Evolutionary conservation across 2,113 vertebrate genomes (phyloP), one percentile per base, ranked within the genome.

Genomic region (Lota lota): DNA sequence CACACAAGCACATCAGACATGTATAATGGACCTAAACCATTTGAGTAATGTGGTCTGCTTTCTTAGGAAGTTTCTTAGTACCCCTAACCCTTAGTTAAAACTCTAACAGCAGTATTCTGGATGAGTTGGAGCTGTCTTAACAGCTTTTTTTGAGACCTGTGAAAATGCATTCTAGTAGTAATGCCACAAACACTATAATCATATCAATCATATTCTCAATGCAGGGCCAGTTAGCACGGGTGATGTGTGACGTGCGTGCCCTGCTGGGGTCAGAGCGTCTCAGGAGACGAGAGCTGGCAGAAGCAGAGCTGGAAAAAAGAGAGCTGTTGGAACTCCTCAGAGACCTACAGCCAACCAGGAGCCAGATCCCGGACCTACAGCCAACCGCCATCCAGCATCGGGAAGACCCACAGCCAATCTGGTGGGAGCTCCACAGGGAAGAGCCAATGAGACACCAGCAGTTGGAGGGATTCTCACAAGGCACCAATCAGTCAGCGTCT

Each of bases 231-330:
- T 77, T 96, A 84, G 94, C 94, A 0, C 83, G 89, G 2, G 75
- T 95, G 83, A 92, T 93, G 93, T 92, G 92, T 1, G 94, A 95
- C n/a, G 86, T 96, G 0, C 87, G 88, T 1, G 91, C 91, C 2
- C 87, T 96, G 75, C 73, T 94, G 75, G 91, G 89, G 59, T 91
- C 92, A 0, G 94, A 96, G 84, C 91, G 92, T 1, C 90, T 92
- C 36, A 93, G 94, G 72, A 90, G 91, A 0, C 94, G 94, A 22
- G 93, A 96, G 74, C 80, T 95, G 81, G 94, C 94, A 67, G 94
- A 93, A 71, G 93, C 88, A 0, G 93, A 95, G 84, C 85, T 94
- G 67, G 94, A 95, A 63, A 95, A 95, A 65, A 89, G 85, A 18
- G 93, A 96, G 65, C 69, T 96, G 16, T 33, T 94, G 88, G 93